A percentile compares a stretch with the other conserved stretches of the same genome.
These are phyloP conservation scores for Pammene aurita DNA, from an alignment of 2,888 invertebrate genomes.

Conservation along the genomic window DNA sequence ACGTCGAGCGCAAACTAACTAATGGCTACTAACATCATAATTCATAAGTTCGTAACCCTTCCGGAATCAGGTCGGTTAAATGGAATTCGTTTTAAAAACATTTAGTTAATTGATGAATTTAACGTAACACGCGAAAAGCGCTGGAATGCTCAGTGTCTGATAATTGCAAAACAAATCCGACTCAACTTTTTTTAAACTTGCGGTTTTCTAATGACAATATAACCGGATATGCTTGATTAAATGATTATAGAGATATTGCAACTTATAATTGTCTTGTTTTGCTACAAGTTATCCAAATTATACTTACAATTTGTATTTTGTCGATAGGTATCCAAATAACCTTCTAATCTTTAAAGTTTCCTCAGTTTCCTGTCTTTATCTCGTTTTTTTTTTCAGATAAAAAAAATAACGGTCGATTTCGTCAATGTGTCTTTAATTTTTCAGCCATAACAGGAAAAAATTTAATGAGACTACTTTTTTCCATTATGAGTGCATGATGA, in stretches of 20 bases:
- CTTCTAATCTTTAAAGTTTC: no score
- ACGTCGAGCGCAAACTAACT: no score
- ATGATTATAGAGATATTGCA: slow-evolving; percentile 14
- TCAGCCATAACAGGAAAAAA: no score
- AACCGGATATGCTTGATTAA: slow-evolving; percentile 29
- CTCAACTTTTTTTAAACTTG: slow-evolving; percentile 14
- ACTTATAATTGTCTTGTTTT: slow-evolving; percentile 31
- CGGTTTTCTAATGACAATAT: slow-evolving; percentile 25
- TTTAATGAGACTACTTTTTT: no score
- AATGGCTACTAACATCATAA: background rate
- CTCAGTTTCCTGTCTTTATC: no score
- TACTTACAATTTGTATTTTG: background rate
- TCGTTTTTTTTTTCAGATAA: no score
- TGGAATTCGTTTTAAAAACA: background rate
- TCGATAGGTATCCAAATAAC: no score
- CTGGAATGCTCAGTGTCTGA: slow-evolving; percentile 3
- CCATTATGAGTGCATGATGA: no score
- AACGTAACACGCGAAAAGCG: slow-evolving; percentile 2
- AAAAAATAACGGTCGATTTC: no score
- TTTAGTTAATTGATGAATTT: slow-evolving; percentile 9
- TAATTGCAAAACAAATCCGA: slow-evolving; percentile 22
- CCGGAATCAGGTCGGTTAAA: background rate
- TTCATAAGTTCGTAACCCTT: background rate
- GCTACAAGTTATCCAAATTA: slow-evolving; percentile 22
- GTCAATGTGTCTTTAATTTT: no score